Base-by-base conservation (phyloP, 2,113 vertebrate species). In the Bathybates hornii region DNA sequence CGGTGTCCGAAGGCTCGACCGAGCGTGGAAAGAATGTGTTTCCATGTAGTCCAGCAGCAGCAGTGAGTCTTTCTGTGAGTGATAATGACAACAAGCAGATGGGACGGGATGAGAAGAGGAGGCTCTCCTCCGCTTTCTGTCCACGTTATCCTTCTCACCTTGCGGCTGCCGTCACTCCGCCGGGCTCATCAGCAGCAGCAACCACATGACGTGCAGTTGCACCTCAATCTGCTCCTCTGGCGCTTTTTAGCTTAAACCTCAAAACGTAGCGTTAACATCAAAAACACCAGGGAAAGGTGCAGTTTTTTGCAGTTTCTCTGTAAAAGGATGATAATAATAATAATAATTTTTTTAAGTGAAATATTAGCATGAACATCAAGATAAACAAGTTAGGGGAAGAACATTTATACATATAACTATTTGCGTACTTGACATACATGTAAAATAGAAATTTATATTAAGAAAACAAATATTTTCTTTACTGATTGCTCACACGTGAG, bases 161-260 rank as follows among this genome's bases (percentile, higher is more conserved):
- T 91, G 85, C 71, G 45, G 9, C 36, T 89, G 94, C 96, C 95
- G 95, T 96, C 95, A 95, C 21, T 27, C 59, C 88, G 82, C 76
- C 17, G 21, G 16, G 45, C 53, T 52, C 81, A 43, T 57, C 79
- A 50, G 10, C 83, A 85, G 50, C 71, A 85, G 50, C 71, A 61
- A 8, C 24, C 78, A 34, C 3, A 27, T 29, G 71, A 76, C 4
- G 45, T n/a, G 45, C 27, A 32, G 45, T 78, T 52, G 45, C 7
- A 32, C 27, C 45, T 13, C 17, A 52, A 32, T 19, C 16, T 52
- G 27, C 27, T 52, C 73, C 16, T n/a, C 27, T 32, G 17, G 24
- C 11, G 1, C 27, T 19, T 50, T 50, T 50, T 78, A 78, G 45
- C 16, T 50, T 1, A 50, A 50, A 12, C 71, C 24, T 19, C 24